Base-by-base conservation (phyloP, 2,888 invertebrate genomes). In the Orchestes rusci region DNA sequence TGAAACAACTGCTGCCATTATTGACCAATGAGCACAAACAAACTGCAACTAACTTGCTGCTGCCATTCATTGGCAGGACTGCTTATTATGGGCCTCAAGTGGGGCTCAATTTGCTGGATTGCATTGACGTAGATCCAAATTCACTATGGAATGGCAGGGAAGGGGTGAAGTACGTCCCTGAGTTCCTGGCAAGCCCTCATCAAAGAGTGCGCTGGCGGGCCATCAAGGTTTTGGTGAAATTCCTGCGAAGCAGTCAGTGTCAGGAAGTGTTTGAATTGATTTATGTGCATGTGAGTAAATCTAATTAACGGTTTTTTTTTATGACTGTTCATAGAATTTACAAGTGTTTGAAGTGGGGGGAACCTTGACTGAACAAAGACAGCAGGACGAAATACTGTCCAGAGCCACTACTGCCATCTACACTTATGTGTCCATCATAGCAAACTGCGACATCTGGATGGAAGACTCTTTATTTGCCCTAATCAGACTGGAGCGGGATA, bases 371-470 rank as follows among this genome's bases (percentile, higher is more conserved):
- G 66, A 70, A 41, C 63, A 69, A 27, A 67, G 75, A 55, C 55
- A 70, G 36, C 68, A 69, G 48, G 80, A 82, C 56, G 82, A 84
- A 64, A 67, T 68, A 2, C 65, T 68, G 1, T 78, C 77, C 49
- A 69, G 78, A 57, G 74, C 76, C 1, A 66, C 73, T 0, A 76
- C 76, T 29, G 72, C 76, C 4, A 64, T 82, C 13, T 75, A 80
- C 36, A 70, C 72, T 19, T 71, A 76, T 48, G 67, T 71, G 12
- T 67, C 73, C 8, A 58, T 82, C 3, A 72, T 77, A 17, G 69
- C 72, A 27, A 65, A 70, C 2, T 77, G 72, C 53, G 70, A 70
- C 23, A 64, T 68, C 3, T 69, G 74, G 53, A 66, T 76, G 30
- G 73, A 73, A 51, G 70, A 69, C 53, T 71, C 76, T 31, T 58